phyloP scores from a whole-genome alignment of 2,888 invertebrate species.

The Drosophila hawaiiensis region DNA sequence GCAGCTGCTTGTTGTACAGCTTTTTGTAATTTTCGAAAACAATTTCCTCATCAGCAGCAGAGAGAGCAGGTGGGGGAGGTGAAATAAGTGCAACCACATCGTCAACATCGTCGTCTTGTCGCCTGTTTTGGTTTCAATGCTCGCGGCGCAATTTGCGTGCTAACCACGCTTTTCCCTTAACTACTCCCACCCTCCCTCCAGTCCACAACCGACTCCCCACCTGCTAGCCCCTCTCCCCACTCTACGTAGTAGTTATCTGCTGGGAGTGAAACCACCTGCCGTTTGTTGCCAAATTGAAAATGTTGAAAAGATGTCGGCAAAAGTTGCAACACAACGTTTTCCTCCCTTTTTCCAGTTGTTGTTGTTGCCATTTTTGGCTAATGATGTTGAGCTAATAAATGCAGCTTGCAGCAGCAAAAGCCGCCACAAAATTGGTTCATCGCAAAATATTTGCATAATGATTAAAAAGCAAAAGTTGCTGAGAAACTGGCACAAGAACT shows the following conservation, averaged over 20 bases:
- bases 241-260: background rate
- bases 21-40: conserved; percentile 68
- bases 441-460: conserved; percentile 36
- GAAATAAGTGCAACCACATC: conserved; percentile 63
- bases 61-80: conserved; percentile 4
- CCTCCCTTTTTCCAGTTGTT: conserved; percentile 5
- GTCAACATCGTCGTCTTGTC: conserved; percentile 61
- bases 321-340: conserved; percentile 64
- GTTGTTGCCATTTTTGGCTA: conserved; percentile 27
- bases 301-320: conserved; percentile 60
- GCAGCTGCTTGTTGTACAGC: conserved; percentile 26
- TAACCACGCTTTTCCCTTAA: conserved; percentile 23
- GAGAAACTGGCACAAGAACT: background rate
- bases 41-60: conserved; percentile 73
- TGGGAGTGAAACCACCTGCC: conserved; percentile 34
- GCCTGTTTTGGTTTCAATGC: conserved; percentile 67
- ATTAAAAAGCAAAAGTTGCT: conserved; percentile 8
- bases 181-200: too few relatives aligned
- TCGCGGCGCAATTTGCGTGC: conserved; percentile 63
- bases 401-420: conserved; percentile 17
- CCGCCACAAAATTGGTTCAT: conserved; percentile 3
- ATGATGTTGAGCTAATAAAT: conserved; percentile 52
- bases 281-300: conserved; percentile 70
- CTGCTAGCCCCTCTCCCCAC: background rate
- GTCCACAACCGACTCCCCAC: background rate